Evolutionary conservation across 2,888 invertebrate genomes (phyloP).

Genomic region (Eristalinus aeneus): DNA sequence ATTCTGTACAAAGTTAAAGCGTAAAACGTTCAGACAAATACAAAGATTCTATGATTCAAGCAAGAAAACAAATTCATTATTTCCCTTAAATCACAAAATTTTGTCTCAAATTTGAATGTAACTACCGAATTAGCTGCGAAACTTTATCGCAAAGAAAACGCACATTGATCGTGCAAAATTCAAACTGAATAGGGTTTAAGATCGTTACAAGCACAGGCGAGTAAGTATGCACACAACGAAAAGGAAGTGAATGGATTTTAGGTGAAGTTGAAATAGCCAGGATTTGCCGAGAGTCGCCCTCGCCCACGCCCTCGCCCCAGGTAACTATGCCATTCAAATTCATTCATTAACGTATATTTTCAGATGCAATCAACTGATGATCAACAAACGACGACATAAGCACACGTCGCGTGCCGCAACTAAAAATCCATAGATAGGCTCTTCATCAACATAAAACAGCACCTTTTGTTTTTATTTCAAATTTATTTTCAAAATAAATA

Average conservation of each 20-base stretch:
- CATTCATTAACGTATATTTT: constrained; percentile 62
- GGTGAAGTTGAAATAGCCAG: neutral
- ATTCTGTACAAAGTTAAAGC: constrained; percentile 4
- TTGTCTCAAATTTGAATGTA: constrained; percentile 9
- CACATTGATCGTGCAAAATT: constrained; percentile 28
- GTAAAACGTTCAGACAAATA: neutral
- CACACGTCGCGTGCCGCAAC: neutral
- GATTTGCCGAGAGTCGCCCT: neutral
- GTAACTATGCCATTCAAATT: constrained; percentile 57
- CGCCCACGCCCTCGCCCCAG: constrained; percentile 14
- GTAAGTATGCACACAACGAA: constrained; percentile 62
- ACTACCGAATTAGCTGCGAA: constrained; percentile 11
- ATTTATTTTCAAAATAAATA: constrained; percentile 61
- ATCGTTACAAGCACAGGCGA: constrained; percentile 60
- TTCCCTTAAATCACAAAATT: constrained; percentile 61
- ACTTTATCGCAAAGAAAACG: constrained; percentile 8
- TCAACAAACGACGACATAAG: neutral
- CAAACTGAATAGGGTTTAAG: constrained; percentile 55
- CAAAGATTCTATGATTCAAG: constrained; percentile 53
- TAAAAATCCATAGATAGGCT: constrained; percentile 33
- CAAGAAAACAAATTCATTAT: constrained; percentile 55
- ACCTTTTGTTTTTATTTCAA: constrained; percentile 69
- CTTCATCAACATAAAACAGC: constrained; percentile 39
- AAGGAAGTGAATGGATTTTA: constrained; percentile 15
- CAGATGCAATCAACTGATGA: constrained; percentile 28